phyloP scores from a whole-genome alignment of 2,888 invertebrate species.

The Temnothorax ravouxi region DNA sequence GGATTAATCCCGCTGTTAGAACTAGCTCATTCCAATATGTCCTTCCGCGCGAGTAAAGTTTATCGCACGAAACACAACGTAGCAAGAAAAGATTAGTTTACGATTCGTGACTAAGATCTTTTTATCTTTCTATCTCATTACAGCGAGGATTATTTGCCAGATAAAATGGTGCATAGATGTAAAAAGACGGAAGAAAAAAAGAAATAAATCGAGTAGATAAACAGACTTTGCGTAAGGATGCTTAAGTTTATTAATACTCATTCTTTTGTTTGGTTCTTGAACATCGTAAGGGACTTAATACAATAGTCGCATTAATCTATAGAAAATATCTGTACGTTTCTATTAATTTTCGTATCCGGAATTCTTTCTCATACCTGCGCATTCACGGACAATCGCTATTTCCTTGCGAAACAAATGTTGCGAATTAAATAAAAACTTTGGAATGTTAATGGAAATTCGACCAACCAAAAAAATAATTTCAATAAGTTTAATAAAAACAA shows the following conservation, averaged over 20 bases:
- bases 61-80: background rate
- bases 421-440: background rate
- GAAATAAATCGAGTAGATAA: background rate
- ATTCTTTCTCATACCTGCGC: background rate
- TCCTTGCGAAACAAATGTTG: background rate
- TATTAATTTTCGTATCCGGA: background rate
- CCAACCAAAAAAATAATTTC: background rate
- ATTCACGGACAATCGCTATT: background rate
- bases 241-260: background rate
- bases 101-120: background rate
- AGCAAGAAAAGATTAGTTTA: background rate
- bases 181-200: background rate
- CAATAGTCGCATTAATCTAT: background rate
- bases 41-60: background rate
- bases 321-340: background rate
- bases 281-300: background rate
- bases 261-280: background rate
- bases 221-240: background rate
- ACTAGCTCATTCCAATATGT: constrained; percentile 9
- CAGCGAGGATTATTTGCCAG: background rate
- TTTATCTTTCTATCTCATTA: background rate
- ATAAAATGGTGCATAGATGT: background rate
- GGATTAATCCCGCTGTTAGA: constrained; percentile 19
- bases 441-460: background rate
- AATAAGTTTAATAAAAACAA: background rate